phyloP scores from a whole-genome alignment of 2,888 invertebrate species.

The Heteropelma amictum region DNA sequence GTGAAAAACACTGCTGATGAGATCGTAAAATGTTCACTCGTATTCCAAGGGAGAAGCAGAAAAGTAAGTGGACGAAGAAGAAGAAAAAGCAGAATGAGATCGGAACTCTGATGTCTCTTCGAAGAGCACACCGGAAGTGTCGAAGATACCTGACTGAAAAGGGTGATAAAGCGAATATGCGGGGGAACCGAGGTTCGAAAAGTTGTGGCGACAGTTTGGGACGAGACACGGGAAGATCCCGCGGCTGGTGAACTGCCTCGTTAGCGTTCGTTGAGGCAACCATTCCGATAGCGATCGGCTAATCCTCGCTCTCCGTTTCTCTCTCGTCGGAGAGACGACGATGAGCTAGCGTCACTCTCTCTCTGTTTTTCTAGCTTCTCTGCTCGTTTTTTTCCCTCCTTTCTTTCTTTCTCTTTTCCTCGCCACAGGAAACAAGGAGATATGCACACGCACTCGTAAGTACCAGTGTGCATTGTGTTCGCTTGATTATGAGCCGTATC shows the following conservation, averaged over 20 bases:
- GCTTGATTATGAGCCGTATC: slow-evolving; percentile 51
- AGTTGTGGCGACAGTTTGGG: slow-evolving; percentile 47
- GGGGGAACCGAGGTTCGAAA: slow-evolving; percentile 14
- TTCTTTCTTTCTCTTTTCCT: not conserved
- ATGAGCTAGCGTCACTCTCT: slow-evolving; percentile 47
- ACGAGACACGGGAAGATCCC: slow-evolving; percentile 48
- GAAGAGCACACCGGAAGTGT: slow-evolving; percentile 50
- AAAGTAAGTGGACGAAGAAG: not conserved
- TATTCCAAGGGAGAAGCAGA: not conserved
- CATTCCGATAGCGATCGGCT: slow-evolving; percentile 73
- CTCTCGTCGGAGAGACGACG: slow-evolving; percentile 35
- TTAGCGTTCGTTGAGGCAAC: slow-evolving; percentile 74
- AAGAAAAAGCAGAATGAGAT: slow-evolving; percentile 15
- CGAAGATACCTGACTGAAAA: slow-evolving; percentile 38
- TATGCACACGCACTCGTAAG: slow-evolving; percentile 45
- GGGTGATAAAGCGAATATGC: slow-evolving; percentile 13
- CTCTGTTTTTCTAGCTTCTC: slow-evolving; percentile 24
- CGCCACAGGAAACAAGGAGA: slow-evolving; percentile 43
- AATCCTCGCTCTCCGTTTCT: slow-evolving; percentile 64
- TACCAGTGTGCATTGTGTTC: slow-evolving; percentile 35
- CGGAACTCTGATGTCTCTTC: slow-evolving; percentile 20
- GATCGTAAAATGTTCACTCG: not conserved
- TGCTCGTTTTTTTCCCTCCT: slow-evolving; percentile 38
- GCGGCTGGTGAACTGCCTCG: slow-evolving; percentile 61
- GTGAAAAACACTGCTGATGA: slow-evolving; percentile 46